These are phyloP conservation scores for Ylistrum balloti DNA, from an alignment of 1,140 invertebrate species.

Conservation along the genomic window DNA sequence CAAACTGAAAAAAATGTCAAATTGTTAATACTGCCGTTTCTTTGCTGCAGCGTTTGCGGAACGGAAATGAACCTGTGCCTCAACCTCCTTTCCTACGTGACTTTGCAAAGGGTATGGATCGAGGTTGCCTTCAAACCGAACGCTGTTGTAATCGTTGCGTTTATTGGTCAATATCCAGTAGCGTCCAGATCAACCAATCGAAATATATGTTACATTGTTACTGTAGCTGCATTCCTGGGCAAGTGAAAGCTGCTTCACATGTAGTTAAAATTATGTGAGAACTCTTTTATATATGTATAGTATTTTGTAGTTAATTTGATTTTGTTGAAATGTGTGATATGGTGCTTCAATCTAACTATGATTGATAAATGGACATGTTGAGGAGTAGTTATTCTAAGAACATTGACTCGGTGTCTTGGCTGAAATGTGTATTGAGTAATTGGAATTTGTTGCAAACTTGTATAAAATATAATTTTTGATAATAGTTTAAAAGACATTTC, in stretches of 20 bases:
- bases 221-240: slow-evolving; percentile 46
- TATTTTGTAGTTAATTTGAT: neutral
- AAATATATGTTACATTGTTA: slow-evolving; percentile 47
- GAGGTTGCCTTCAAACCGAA: neutral
- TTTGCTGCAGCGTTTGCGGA: slow-evolving; percentile 37
- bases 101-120: neutral
- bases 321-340: neutral
- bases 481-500: no score
- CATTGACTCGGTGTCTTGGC: no score
- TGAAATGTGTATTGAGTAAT: no score
- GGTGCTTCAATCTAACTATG: neutral
- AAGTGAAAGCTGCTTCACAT: slow-evolving; percentile 37
- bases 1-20: neutral
- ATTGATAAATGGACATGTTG: neutral
- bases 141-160: neutral
- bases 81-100: neutral
- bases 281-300: neutral
- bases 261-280: slow-evolving; percentile 28
- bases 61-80: neutral
- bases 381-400: neutral
- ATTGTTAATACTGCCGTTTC: neutral
- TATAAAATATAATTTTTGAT: no score
- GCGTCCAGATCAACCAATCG: slow-evolving; percentile 72
- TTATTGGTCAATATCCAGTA: slow-evolving; percentile 52
- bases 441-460: no score